phyloP scores from a whole-genome alignment of 2,797 vertebrate species.

The Salarias fasciatus region DNA sequence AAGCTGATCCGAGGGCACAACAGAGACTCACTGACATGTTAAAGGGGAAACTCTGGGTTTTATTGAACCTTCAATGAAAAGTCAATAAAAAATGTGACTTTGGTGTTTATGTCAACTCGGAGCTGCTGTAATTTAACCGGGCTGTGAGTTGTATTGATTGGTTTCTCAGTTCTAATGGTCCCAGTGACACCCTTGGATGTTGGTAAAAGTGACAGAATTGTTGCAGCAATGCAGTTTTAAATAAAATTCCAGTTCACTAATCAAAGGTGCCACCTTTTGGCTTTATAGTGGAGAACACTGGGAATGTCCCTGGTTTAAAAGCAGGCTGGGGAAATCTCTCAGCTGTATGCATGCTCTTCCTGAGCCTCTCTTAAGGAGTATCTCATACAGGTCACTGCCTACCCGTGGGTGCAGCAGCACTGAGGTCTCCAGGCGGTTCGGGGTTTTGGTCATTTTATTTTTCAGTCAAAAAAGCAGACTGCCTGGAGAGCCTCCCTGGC shows the following conservation, averaged over 20 bases:
- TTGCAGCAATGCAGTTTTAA: slow-evolving; percentile 21
- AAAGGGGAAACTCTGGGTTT: slow-evolving; percentile 33
- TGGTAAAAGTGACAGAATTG: slow-evolving; percentile 27
- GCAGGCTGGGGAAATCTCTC: too few relatives aligned
- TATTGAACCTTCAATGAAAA: slow-evolving; percentile 42
- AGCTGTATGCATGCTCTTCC: too few relatives aligned
- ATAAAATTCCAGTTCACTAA: slow-evolving; percentile 21
- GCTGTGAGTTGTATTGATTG: slow-evolving; percentile 42
- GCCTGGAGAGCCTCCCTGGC: too few relatives aligned
- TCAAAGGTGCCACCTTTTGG: not conserved
- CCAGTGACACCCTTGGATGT: slow-evolving; percentile 20
- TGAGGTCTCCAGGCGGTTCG: too few relatives aligned
- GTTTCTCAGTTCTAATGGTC: slow-evolving; percentile 21
- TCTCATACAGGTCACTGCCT: too few relatives aligned
- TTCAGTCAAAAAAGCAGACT: too few relatives aligned
- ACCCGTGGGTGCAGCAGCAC: too few relatives aligned
- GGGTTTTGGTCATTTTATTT: too few relatives aligned
- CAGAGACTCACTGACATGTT: slow-evolving; percentile 24
- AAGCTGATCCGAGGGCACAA: slow-evolving; percentile 21
- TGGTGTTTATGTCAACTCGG: slow-evolving; percentile 37
- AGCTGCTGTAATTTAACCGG: slow-evolving; percentile 32
- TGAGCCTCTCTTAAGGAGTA: too few relatives aligned
- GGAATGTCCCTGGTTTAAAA: too few relatives aligned
- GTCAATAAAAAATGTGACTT: slow-evolving; percentile 51
- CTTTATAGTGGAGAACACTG: not conserved